These are phyloP conservation scores for Neogale vison DNA, from an alignment of 2,113 vertebrate species.

Conservation along the genomic window DNA sequence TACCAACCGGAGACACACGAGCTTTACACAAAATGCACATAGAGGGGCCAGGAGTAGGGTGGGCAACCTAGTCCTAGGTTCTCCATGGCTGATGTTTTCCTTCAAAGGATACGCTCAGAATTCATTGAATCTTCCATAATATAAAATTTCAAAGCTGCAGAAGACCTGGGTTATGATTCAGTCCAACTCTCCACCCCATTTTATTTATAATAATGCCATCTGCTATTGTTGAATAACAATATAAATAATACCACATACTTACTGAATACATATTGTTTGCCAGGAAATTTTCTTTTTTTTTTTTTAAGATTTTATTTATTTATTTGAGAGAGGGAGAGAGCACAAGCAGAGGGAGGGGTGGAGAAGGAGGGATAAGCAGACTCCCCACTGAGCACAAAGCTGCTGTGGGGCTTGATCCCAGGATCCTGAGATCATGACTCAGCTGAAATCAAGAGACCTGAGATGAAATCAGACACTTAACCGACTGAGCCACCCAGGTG, in stretches of 20 bases:
- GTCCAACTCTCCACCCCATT: constrained; percentile 30
- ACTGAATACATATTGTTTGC: neutral
- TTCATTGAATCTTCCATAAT: neutral
- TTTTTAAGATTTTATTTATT: neutral
- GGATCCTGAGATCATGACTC: neutral
- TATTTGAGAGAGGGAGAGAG: neutral
- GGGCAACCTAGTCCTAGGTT: neutral
- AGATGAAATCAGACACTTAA: neutral
- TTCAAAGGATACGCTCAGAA: neutral
- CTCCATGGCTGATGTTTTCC: neutral
- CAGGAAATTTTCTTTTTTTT: neutral
- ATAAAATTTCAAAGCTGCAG: neutral
- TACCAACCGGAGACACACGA: neutral
- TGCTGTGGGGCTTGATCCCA: neutral
- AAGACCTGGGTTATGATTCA: constrained; percentile 2
- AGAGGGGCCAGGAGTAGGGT: neutral
- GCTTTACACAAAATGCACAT: neutral
- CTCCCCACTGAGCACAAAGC: neutral
- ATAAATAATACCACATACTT: constrained; percentile 36
- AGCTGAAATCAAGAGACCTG: neutral
- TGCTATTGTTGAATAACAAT: constrained; percentile 48
- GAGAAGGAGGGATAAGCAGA: neutral
- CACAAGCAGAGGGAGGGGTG: neutral
- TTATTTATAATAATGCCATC: constrained; percentile 59
- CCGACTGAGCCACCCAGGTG: neutral